phyloP scores from a whole-genome alignment of 64 coral and sea anemone genomes.

The Orbicella faveolata region DNA sequence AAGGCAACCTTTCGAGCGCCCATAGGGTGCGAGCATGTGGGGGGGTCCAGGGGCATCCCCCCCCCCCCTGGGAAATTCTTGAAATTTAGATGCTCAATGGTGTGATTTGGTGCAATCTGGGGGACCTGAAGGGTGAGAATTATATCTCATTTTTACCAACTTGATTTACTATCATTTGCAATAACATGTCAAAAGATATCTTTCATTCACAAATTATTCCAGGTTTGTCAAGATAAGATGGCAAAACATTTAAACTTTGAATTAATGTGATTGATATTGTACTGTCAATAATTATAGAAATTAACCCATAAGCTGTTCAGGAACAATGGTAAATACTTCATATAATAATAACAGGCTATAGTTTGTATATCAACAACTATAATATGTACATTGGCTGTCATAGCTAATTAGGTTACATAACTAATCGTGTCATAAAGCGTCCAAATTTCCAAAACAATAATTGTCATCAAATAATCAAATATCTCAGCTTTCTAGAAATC shows the following conservation, averaged over 20 bases:
- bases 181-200: background rate
- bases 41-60: constrained; percentile 3
- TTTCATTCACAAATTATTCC: no score
- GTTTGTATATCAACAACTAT: background rate
- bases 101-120: constrained; percentile 26
- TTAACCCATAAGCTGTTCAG: background rate
- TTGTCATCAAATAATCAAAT: no score
- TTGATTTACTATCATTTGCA: constrained; percentile 41
- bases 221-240: constrained; percentile 16
- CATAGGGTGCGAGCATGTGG: background rate
- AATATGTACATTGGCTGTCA: background rate
- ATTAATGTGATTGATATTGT: constrained; percentile 37
- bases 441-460: constrained; percentile 8
- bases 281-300: constrained; percentile 18
- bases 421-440: background rate
- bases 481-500: constrained; percentile 50
- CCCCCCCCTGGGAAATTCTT: background rate
- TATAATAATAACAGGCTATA: constrained; percentile 2
- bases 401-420: background rate
- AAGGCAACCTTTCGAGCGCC: constrained; percentile 11
- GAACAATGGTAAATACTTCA: constrained; percentile 34
- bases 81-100: constrained; percentile 64
- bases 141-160: constrained; percentile 54
- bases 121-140: constrained; percentile 40
- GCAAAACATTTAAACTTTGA: constrained; percentile 32